Evolutionary conservation across 2,113 vertebrate genomes (phyloP), one percentile per base, ranked within the genome.

Genomic region (Callopanchax toddi): DNA sequence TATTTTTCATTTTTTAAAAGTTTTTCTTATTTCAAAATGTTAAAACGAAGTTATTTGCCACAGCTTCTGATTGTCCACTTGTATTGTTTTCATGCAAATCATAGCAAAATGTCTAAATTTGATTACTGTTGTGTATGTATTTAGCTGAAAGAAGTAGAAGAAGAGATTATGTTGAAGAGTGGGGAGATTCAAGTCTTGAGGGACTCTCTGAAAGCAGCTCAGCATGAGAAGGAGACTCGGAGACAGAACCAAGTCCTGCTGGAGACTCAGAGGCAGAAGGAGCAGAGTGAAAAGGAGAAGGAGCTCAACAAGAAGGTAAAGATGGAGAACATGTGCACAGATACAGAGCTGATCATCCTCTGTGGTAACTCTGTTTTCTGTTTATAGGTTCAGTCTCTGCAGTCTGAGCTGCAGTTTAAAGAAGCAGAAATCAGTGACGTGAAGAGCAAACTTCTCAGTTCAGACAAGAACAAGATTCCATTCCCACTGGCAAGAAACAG

Each of bases 371-470:
- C 20, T 37, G 11, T 17, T 45, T 53, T 68, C 21, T 53, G 2
- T 64, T 13, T 13, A 18, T 87, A 99, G 97, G 86, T 99, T 21
- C 96, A 96, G 43, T 96, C 94, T 1, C 52, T 99, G 60, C 94
- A 95, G 82, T 94, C 96, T 1, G 95, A 99, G 79, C 79, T 99
- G 63, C 94, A 97, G 67, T 99, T 99, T 91, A 99, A 96, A 91
- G 95, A 98, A 39, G 97, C 95, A 36, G 97, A 99, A 87, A 96
- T 99, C 88, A 96, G 94, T 63, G 95, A 98, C 70, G 89, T 98
- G 79, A 97, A 91, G 79, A 91, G 82, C 1, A 95, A 92, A 60
- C 91, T 98, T 65, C 93, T 92, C 64, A 94, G 55, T 69, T 88
- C 74, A 57, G 95, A 97, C 74, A 91, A 82, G 79, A 91, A 71